These are phyloP conservation scores for Procambarus virginalis DNA, from an alignment of 1,140 invertebrate species.

Conservation along the genomic window DNA sequence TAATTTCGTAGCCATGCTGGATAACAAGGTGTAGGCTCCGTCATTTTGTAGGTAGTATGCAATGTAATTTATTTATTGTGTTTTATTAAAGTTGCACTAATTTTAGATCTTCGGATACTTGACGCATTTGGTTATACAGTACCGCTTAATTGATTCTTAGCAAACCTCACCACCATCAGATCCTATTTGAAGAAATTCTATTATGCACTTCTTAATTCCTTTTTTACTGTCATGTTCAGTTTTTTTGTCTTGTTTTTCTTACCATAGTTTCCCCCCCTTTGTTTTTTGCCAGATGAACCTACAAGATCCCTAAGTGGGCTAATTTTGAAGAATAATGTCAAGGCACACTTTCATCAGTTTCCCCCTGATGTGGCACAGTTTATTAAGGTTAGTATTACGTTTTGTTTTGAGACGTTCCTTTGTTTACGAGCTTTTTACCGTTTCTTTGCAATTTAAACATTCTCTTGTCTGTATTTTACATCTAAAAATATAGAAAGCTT, in stretches of 20 bases:
- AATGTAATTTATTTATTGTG: slow-evolving; percentile 1
- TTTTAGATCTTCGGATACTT: background rate
- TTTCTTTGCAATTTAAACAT: slow-evolving; percentile 1
- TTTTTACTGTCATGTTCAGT: background rate
- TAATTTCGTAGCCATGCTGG: background rate
- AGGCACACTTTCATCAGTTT: slow-evolving; percentile 93
- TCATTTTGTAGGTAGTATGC: slow-evolving; percentile 3
- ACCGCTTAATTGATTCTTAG: background rate
- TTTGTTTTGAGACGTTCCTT: background rate
- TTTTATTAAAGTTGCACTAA: background rate
- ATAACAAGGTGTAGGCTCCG: background rate
- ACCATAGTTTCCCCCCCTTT: background rate
- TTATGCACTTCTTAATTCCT: background rate
- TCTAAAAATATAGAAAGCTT: too few species aligned
- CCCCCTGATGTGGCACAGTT: slow-evolving; percentile 91
- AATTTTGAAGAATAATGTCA: slow-evolving; percentile 99
- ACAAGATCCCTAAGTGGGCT: slow-evolving; percentile 97
- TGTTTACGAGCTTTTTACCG: background rate
- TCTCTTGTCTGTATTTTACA: too few species aligned
- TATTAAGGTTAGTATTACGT: slow-evolving; percentile 79
- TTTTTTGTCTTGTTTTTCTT: slow-evolving; percentile 12
- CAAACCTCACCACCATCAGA: background rate
- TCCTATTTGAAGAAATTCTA: background rate
- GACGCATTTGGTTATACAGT: background rate
- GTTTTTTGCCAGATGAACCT: slow-evolving; percentile 85